A percentile compares a stretch with the other conserved stretches of the same genome.
These are phyloP conservation scores for Auanema sp. DNA, from an alignment of 2,888 invertebrate genomes.

Conservation along the genomic window DNA sequence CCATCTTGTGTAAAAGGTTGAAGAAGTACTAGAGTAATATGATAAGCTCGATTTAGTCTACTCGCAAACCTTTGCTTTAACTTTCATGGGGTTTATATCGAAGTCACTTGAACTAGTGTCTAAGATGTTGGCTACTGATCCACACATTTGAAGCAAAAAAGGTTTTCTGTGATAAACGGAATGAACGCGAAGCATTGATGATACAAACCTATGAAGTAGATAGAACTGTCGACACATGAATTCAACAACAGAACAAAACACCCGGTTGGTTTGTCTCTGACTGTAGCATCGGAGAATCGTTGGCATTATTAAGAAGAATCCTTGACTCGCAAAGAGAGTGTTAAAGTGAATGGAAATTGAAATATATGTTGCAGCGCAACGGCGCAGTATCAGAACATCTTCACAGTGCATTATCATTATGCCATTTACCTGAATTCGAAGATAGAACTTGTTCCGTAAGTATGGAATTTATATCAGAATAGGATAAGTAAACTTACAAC, in stretches of 20 bases:
- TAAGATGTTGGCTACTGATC: slow-evolving; percentile 91
- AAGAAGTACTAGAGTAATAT: slow-evolving; percentile 71
- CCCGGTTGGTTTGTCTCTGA: slow-evolving; percentile 91
- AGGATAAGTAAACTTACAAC: slow-evolving; percentile 69
- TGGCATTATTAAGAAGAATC: slow-evolving; percentile 94
- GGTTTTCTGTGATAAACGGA: slow-evolving; percentile 22
- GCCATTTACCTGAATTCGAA: slow-evolving; percentile 73
- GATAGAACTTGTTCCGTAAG: background rate
- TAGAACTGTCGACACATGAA: slow-evolving; percentile 98
- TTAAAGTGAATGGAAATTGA: slow-evolving; percentile 97
- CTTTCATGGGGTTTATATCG: slow-evolving; percentile 85
- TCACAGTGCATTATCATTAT: slow-evolving; percentile 94
- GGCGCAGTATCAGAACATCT: slow-evolving; percentile 86
- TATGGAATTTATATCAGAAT: background rate
- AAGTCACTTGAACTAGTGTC: slow-evolving; percentile 76
- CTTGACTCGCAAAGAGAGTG: slow-evolving; percentile 94
- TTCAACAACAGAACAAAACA: slow-evolving; percentile 91
- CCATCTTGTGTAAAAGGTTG: slow-evolving; percentile 86
- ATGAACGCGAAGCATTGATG: slow-evolving; percentile 53
- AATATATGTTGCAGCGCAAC: slow-evolving; percentile 94
- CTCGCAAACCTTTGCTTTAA: slow-evolving; percentile 65
- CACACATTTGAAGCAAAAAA: slow-evolving; percentile 78
- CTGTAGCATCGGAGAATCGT: slow-evolving; percentile 93
- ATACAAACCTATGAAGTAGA: slow-evolving; percentile 78
- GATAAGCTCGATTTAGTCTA: background rate